Base-by-base conservation (phyloP, 2,888 invertebrate species). In the Nymphalis polychloros region DNA sequence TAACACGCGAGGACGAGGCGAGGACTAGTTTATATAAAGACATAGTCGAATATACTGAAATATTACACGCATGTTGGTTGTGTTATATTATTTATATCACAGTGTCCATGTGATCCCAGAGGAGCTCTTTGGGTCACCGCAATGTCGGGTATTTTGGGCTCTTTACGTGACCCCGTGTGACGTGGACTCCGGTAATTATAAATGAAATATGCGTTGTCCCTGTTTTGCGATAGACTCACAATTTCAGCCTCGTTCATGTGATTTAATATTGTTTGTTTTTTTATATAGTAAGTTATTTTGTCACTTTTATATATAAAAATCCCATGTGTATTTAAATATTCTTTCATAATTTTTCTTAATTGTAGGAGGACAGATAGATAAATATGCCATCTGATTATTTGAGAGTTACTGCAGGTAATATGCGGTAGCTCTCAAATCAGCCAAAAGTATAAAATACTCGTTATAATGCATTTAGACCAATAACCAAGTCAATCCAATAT, bases 101-200 rank as follows among this genome's bases (percentile, higher is more conserved):
- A 78, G 63, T 79, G 79, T 79, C 78, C 77, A 77, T 65, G 70
- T 63, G 64, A 63, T 74, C 70, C 79, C 77, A 62, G 7, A 72
- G 81, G 81, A 78, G 77, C 72, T 73, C 74, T 77, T 72, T 65
- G 78, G 79, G 79, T 77, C 77, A 75, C 78, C 77, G 76, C 78
- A 73, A 60, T 65, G 73, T 77, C 76, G 52, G 78, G 74, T 76
- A 79, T 80, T 78, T 78, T 73, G 75, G 75, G 77, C 77, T 80
- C 78, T 81, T 80, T 78, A 77, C 79, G 74, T 79, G 80, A 78
- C 77, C 75, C 75, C 67, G 57, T 69, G 76, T 77, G 74, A 77
- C 71, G 72, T 72, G 65, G 75, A 74, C 69, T 75, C 77, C 72
- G 76, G 81, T 83, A 83, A 84, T 84, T 84, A 84, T 84, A 80